Evolutionary conservation across 2,888 invertebrate species (phyloP).

Genomic region (Scaptomyza cyrtandrae): DNA sequence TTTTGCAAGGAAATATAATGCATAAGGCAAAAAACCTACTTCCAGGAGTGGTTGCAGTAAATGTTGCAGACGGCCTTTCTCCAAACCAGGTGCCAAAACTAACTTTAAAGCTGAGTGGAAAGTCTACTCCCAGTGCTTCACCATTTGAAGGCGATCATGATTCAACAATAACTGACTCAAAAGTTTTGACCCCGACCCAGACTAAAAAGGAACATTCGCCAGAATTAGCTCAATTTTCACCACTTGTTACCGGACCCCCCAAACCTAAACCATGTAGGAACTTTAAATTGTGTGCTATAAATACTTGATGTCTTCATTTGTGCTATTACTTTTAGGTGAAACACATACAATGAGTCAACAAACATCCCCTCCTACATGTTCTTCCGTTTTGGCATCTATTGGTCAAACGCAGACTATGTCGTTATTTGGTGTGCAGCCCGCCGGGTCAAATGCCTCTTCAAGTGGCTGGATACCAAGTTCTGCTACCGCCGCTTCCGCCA

Average conservation of each 20-base stretch:
- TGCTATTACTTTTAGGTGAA: conserved; percentile 38
- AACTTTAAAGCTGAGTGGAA: conserved; percentile 89
- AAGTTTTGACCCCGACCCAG: not conserved
- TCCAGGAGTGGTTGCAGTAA: not conserved
- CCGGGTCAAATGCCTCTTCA: conserved; percentile 15
- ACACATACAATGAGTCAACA: conserved; percentile 12
- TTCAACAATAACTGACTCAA: not conserved
- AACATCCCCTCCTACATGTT: not conserved
- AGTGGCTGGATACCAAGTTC: conserved; percentile 67
- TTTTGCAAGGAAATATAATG: conserved; percentile 3
- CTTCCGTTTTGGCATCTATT: conserved; percentile 3
- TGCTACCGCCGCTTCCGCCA: conserved; percentile 43
- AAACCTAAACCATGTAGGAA: conserved; percentile 86
- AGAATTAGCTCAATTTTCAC: conserved; percentile 93
- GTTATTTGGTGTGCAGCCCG: conserved; percentile 4
- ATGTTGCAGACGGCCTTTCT: conserved; percentile 7
- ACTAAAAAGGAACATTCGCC: conserved; percentile 89
- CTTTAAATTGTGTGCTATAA: conserved; percentile 13
- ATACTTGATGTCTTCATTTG: not conserved
- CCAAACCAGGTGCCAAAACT: conserved; percentile 88
- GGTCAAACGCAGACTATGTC: conserved; percentile 6
- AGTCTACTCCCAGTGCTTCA: conserved; percentile 26
- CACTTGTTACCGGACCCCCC: conserved; percentile 92
- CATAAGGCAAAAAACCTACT: not conserved
- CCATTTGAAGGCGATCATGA: conserved; percentile 21